Evolutionary conservation across 1,140 invertebrate genomes (phyloP), one percentile per base, ranked within the genome.

Genomic region (Panagrolaimus sp.): DNA sequence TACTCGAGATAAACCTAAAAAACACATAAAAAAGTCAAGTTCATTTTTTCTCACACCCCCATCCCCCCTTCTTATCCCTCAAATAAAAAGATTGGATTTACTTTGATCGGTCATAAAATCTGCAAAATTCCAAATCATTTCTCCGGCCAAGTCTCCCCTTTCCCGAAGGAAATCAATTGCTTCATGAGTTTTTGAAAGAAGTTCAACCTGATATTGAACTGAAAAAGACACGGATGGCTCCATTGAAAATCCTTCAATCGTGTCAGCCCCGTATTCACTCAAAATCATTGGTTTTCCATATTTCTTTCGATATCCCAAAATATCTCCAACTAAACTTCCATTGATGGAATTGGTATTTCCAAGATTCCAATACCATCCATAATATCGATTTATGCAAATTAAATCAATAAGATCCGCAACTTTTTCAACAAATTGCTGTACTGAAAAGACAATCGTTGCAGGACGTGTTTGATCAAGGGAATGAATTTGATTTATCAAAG

Each of bases 71-170:
- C 46, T 14, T 48, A 26, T 24, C 24, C 28, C 76, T 17, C 10
- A 67, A 32, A 38, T 43, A 43, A 65, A 43, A 73, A 24, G 38
- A 43, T 47, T 8, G 0, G 17, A 17, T n/a, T 48, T 21, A 75
- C 73, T 24, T 64, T 24, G 65, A 28, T 66, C 73, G 14, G 76
- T 79, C 73, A 79, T 79, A 46, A 77, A 77, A 65, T 77, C 75
- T n/a, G 75, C 94, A 86, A 97, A 97, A 83, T 96, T 97, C 95
- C 95, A 98, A 52, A 97, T 91, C 86, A 96, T 94, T 86, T 97
- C 94, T 8, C 94, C 94, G 62, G 93, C 89, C 73, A 97, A 92
- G 84, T 90, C 93, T 8, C 89, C 89, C 75, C 88, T 85, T 1
- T 84, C 83, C 68, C 91, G 87, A n/a, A 96, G 82, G 43, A 84